Percentiles rank a stretch among this genome's conserved stretches.
Conservation (phyloP, 2,888 invertebrate species). For the Ditula angustiorana region DNA sequence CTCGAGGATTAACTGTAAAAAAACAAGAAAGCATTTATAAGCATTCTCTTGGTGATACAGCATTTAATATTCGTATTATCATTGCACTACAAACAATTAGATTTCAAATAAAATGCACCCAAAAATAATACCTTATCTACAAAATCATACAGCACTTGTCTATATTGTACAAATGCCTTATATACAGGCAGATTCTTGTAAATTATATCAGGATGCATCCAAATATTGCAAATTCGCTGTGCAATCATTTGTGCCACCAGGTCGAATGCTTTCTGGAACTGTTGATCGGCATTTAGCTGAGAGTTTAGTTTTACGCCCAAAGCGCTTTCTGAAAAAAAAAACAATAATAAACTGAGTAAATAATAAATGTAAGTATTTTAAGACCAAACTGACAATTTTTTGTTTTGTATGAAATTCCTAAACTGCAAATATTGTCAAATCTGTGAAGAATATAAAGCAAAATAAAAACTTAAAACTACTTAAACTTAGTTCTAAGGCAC, state of each 20-base stretch:
- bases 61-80: too few species aligned
- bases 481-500: too few species aligned
- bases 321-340: slow-evolving; percentile 35
- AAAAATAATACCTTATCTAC: slow-evolving; percentile 11
- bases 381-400: too few species aligned
- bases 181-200: slow-evolving; percentile 10
- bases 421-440: too few species aligned
- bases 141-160: slow-evolving; percentile 3
- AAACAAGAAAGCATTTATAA: background rate
- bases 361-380: too few species aligned
- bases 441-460: too few species aligned
- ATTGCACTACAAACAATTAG: too few species aligned
- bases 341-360: background rate
- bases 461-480: too few species aligned
- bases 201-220: slow-evolving; percentile 23
- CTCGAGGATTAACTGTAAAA: slow-evolving; percentile 12
- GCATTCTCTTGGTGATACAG: background rate
- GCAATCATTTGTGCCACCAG: background rate
- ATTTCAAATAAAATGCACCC: background rate
- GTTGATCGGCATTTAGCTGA: slow-evolving; percentile 36
- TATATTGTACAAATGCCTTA: slow-evolving; percentile 2
- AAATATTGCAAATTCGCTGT: slow-evolving; percentile 5
- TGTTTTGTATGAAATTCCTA: too few species aligned
- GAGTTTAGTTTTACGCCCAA: slow-evolving; percentile 33
- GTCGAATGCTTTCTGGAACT: slow-evolving; percentile 28